Evolutionary conservation across 2,888 invertebrate genomes (phyloP), one percentile per base, ranked within the genome.

Genomic region (Meandrusa payeni): DNA sequence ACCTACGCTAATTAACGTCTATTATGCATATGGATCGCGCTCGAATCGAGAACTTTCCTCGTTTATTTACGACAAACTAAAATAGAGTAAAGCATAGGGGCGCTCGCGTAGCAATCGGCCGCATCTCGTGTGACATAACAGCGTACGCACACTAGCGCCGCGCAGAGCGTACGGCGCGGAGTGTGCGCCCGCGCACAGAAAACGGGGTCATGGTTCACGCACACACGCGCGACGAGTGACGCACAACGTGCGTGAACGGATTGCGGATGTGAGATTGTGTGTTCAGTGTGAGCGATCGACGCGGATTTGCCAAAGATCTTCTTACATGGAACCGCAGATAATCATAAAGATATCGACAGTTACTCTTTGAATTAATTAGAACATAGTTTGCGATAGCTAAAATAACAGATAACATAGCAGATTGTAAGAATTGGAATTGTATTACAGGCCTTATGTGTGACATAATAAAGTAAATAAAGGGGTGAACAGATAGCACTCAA

Each of bases 181-280:
- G 39, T 36, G 15, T 42, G 67, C 63, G 66, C 55, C 48, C 53
- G 59, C 65, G 69, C 73, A 65, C 67, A 60, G 69, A 69, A 71
- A 82, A 79, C 70, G 71, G 64, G 82, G 83, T 82, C 83, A 82
- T 57, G 82, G 83, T 63, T 73, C 68, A 52, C 65, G 58, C 69
- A 64, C 64, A 55, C 59, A 44, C 40, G 48, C 46, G 45, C 48
- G 40, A 26, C 39, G 10, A 43, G 53, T 57, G 51, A 48, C 47
- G 53, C 53, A 47, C 41, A 43, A 55, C 53, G 57, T 41, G 52
- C 48, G 39, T 42, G 47, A 45, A 51, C 55, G 61, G 69, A 68
- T 68, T 70, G 75, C 75, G 76, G 77, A 77, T 76, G 70, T 66
- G n/a, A n/a, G n/a, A n/a, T n/a, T n/a, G n/a, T n/a, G n/a, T n/a